These are phyloP conservation scores for Natator depressus DNA, from an alignment of 2,113 vertebrate genomes.

Conservation along the genomic window DNA sequence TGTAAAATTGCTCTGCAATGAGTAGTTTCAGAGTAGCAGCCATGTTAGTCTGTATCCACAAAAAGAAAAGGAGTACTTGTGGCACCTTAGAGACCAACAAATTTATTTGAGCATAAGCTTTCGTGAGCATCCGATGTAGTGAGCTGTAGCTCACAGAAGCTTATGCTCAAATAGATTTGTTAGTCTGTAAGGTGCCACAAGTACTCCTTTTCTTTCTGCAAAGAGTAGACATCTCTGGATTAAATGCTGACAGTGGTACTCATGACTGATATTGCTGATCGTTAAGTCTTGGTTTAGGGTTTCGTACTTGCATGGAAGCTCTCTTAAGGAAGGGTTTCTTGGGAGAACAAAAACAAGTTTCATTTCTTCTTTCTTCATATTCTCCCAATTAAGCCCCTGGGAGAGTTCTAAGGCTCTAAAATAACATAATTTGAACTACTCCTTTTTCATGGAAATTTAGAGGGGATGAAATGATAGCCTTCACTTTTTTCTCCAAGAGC, in stretches of 20 bases:
- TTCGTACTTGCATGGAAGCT: fast-evolving
- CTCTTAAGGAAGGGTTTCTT: not conserved
- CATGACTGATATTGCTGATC: not conserved
- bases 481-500: not conserved
- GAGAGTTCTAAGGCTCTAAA: not conserved
- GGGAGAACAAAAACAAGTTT: not conserved
- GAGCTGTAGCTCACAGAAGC: no score
- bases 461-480: not conserved
- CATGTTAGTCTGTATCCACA: no score
- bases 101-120: no score
- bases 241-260: not conserved
- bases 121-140: no score
- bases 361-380: not conserved
- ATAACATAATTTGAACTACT: fast-evolving
- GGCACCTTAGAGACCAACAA: no score
- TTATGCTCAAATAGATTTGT: no score
- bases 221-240: not conserved
- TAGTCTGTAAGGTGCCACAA: no score
- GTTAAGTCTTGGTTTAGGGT: not conserved
- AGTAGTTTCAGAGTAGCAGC: no score
- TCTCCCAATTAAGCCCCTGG: not conserved
- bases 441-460: not conserved
- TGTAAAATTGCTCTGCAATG: not conserved
- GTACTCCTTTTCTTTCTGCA: not conserved
- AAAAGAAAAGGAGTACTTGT: no score